Evolutionary conservation across 2,888 invertebrate genomes (phyloP).

Genomic region (Syritta pipiens): DNA sequence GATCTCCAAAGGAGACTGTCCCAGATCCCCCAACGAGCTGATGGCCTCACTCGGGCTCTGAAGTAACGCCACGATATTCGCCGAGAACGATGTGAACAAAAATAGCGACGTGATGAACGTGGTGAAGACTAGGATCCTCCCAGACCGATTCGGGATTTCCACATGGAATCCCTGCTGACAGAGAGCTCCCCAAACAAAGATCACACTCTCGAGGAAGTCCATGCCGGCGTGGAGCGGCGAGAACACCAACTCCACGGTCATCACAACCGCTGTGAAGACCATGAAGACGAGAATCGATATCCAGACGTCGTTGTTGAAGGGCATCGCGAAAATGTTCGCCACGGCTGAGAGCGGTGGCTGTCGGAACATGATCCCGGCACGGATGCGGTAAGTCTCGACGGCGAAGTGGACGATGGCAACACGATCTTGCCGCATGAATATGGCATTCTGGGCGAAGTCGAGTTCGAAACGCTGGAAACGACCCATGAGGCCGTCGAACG

Average conservation of each 20-base stretch:
- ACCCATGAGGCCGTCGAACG: conserved; percentile 82
- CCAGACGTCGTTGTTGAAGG: conserved; percentile 83
- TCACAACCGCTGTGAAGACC: conserved; percentile 73
- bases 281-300: conserved; percentile 75
- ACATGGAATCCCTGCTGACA: conserved; percentile 83
- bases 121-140: conserved; percentile 81
- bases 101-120: conserved; percentile 82
- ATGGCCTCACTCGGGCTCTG: conserved; percentile 83
- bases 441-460: conserved; percentile 81
- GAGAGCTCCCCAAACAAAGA: conserved; percentile 82
- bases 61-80: conserved; percentile 83
- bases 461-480: conserved; percentile 81
- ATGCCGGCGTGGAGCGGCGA: conserved; percentile 73
- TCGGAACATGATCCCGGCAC: conserved; percentile 82
- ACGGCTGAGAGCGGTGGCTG: conserved; percentile 83
- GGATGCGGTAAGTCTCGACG: conserved; percentile 80
- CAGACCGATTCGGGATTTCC: conserved; percentile 80
- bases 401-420: conserved; percentile 80
- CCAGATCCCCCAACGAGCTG: conserved; percentile 81
- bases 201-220: conserved; percentile 79
- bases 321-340: conserved; percentile 82
- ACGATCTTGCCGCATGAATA: conserved; percentile 82
- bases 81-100: conserved; percentile 84
- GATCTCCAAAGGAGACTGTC: conserved; percentile 81
- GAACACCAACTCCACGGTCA: conserved; percentile 73